phyloP scores from a whole-genome alignment of 1,140 invertebrate genomes.

The Leptestheria dahalacensis region DNA sequence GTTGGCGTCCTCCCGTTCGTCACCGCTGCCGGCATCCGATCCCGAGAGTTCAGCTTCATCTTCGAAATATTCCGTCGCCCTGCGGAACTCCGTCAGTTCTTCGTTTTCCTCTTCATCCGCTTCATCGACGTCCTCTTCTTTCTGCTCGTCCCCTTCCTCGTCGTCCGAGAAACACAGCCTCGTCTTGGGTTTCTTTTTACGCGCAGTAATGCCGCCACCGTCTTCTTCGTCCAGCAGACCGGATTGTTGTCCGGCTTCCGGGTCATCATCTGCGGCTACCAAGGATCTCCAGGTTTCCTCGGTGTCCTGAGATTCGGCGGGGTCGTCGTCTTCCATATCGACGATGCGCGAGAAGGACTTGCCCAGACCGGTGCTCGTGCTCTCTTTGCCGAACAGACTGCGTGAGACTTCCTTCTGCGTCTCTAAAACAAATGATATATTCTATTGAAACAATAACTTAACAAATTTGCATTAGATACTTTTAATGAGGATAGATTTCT shows the following conservation, averaged over 20 bases:
- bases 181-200: constrained; percentile 25
- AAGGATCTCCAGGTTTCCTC: not conserved
- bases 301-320: not conserved
- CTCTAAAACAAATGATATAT: not conserved
- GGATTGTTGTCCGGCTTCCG: not conserved
- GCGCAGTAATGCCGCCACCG: constrained; percentile 17
- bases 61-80: constrained; percentile 51
- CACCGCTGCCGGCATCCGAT: constrained; percentile 58
- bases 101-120: constrained; percentile 67
- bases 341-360: not conserved
- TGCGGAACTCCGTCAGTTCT: constrained; percentile 24
- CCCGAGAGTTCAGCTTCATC: constrained; percentile 73
- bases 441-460: not conserved
- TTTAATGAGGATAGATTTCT: not conserved
- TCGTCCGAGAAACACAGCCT: constrained; percentile 22
- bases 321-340: not conserved
- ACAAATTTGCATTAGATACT: not conserved
- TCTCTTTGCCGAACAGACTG: not conserved
- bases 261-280: not conserved
- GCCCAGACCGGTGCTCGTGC: not conserved
- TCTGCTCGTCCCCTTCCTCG: constrained; percentile 25
- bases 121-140: constrained; percentile 35
- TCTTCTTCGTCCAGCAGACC: constrained; percentile 5
- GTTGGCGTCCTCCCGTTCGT: constrained; percentile 56
- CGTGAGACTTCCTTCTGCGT: not conserved